These are phyloP conservation scores for Nasonia oneida DNA, from an alignment of 2,888 invertebrate species.

Conservation along the genomic window DNA sequence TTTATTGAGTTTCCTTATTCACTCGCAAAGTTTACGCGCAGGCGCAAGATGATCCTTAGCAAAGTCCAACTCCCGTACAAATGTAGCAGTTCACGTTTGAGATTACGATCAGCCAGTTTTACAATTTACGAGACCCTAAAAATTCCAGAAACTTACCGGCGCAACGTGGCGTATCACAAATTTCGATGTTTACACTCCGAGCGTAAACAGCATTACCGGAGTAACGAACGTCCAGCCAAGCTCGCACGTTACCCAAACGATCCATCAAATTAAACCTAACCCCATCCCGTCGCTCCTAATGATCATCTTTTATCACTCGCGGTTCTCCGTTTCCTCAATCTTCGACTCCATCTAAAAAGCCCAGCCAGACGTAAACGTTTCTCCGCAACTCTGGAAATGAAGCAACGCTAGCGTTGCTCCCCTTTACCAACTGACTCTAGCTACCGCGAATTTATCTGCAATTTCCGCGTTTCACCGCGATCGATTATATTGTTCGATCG, in stretches of 20 bases:
- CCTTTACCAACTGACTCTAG: neutral
- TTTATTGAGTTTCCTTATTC: neutral
- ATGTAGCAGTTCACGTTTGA: neutral
- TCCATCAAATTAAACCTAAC: neutral
- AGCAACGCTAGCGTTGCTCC: neutral
- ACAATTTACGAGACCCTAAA: neutral
- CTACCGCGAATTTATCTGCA: constrained; percentile 59
- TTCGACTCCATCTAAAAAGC: neutral
- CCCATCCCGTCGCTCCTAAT: neutral
- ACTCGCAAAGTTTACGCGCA: neutral
- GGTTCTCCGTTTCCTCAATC: neutral
- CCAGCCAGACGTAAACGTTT: neutral
- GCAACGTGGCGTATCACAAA: too few relatives aligned
- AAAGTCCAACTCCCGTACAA: neutral
- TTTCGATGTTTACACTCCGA: too few relatives aligned
- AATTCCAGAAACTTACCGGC: neutral
- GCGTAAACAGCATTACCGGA: neutral
- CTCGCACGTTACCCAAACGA: neutral
- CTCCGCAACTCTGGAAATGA: neutral
- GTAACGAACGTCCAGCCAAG: neutral
- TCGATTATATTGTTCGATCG: constrained; percentile 63
- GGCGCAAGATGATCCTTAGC: neutral
- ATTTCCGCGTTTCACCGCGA: constrained; percentile 66
- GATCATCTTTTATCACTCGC: constrained; percentile 1
- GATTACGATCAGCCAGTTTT: neutral